Percentiles rank a stretch among this genome's conserved stretches.
phyloP scores from a whole-genome alignment of 2,797 vertebrate genomes.

The Synaphobranchus kaupii region DNA sequence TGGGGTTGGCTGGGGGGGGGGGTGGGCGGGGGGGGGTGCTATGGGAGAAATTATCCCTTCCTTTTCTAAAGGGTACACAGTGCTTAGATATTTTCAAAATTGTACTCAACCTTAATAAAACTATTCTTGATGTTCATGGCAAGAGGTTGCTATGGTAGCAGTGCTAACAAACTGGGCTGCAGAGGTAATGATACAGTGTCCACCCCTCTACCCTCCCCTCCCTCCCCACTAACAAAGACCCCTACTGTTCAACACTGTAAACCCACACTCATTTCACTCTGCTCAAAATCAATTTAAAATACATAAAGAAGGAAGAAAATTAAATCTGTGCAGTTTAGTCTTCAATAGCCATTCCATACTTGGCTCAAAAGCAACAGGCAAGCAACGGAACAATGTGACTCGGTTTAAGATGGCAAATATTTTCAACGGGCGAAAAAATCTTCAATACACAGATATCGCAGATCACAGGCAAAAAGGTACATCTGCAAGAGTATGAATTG shows the following conservation, averaged over 20 bases:
- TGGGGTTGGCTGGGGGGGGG: not conserved
- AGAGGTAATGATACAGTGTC: not conserved
- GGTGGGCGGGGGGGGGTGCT: not conserved
- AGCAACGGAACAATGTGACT: not conserved
- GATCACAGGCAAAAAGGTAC: not conserved
- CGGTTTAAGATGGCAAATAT: not conserved
- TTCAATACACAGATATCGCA: not conserved
- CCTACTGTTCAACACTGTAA: not conserved
- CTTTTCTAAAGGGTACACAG: conserved; percentile 3
- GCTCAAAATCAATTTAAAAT: not conserved
- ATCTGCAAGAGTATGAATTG: not conserved
- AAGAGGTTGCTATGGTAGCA: not conserved
- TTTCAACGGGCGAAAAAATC: not conserved
- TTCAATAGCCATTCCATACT: not conserved
- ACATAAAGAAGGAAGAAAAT: not conserved
- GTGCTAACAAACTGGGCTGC: not conserved
- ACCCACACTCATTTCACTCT: not conserved
- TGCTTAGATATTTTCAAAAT: not conserved
- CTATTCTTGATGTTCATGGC: not conserved
- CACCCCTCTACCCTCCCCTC: not conserved
- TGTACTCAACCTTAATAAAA: not conserved
- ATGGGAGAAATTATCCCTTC: not conserved
- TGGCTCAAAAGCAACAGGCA: not conserved
- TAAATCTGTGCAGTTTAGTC: not conserved
- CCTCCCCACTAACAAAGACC: not conserved